A percentile compares a stretch with the other conserved stretches of the same genome.
Conservation (phyloP, 64 coral and sea anemone genomes). For the Montipora foliosa region DNA sequence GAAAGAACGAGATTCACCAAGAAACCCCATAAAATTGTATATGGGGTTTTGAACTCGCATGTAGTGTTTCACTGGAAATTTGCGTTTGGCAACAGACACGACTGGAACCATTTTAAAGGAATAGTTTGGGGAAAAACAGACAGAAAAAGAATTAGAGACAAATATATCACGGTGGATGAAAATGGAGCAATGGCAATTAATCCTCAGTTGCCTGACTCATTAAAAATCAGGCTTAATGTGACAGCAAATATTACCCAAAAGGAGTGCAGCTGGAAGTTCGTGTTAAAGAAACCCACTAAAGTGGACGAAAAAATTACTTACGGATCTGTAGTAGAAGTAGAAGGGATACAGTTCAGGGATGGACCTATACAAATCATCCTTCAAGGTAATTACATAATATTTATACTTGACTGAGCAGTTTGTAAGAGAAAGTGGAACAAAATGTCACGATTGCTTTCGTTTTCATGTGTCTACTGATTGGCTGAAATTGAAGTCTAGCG, state of each 20-base stretch:
- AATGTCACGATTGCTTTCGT: too few relatives aligned
- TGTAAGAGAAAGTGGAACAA: too few relatives aligned
- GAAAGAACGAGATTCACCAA: background rate
- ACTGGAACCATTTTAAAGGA: background rate
- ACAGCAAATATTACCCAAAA: background rate
- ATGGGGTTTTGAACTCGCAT: background rate
- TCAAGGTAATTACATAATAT: background rate
- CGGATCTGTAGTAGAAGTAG: background rate
- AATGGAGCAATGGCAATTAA: background rate
- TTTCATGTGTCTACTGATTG: too few relatives aligned
- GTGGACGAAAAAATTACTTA: background rate
- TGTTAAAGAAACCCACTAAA: background rate
- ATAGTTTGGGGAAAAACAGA: constrained; percentile 1
- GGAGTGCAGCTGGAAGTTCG: background rate
- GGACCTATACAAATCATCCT: background rate
- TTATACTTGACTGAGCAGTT: background rate
- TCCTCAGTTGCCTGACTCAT: background rate
- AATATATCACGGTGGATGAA: background rate
- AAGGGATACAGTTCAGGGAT: background rate
- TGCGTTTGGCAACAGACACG: background rate
- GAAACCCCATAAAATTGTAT: background rate
- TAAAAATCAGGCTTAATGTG: background rate
- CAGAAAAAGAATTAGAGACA: background rate
- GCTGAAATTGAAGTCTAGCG: too few relatives aligned
- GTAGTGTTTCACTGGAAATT: background rate